phyloP scores from a whole-genome alignment of 30 jellyfish, hydroid and myxozoan species.

The Aurelia sp. region DNA sequence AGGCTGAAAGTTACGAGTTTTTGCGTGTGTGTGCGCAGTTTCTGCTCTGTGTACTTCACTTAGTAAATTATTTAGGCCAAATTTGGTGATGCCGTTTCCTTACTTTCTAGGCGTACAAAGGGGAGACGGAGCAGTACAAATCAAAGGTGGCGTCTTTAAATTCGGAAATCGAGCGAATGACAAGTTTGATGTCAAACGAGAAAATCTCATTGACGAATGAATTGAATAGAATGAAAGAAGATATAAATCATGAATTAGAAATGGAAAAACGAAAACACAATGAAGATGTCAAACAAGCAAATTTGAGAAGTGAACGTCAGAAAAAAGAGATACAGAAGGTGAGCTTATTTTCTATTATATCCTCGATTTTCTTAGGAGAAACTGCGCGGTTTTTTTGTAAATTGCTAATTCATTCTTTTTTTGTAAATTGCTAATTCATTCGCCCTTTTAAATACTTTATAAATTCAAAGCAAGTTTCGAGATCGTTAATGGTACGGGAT shows the following conservation, averaged over 20 bases:
- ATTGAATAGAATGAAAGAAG: conserved; percentile 27
- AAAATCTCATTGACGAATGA: conserved; percentile 52
- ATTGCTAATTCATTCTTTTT: too few species aligned
- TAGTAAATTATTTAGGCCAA: too few species aligned
- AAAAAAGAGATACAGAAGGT: conserved; percentile 43
- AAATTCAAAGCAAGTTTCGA: too few species aligned
- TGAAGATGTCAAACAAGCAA: conserved; percentile 41
- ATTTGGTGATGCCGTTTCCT: not conserved
- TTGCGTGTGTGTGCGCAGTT: too few species aligned
- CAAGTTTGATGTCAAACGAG: conserved; percentile 44
- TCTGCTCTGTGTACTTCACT: too few species aligned
- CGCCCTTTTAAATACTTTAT: too few species aligned
- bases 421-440: too few species aligned
- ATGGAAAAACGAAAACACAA: conserved; percentile 35
- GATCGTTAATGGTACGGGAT: too few species aligned
- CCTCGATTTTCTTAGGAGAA: too few species aligned
- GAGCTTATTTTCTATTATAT: not conserved
- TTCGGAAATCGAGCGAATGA: conserved; percentile 30
- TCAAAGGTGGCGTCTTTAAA: conserved; percentile 9
- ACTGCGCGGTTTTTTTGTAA: too few species aligned
- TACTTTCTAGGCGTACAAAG: conserved; percentile 8
- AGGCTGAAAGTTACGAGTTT: too few species aligned
- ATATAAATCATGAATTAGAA: conserved; percentile 30
- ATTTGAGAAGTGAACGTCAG: conserved; percentile 18
- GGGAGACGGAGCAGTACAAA: conserved; percentile 24